Base-by-base conservation (phyloP, 2,797 vertebrate species). In the Rhyacichthys aspro region DNA sequence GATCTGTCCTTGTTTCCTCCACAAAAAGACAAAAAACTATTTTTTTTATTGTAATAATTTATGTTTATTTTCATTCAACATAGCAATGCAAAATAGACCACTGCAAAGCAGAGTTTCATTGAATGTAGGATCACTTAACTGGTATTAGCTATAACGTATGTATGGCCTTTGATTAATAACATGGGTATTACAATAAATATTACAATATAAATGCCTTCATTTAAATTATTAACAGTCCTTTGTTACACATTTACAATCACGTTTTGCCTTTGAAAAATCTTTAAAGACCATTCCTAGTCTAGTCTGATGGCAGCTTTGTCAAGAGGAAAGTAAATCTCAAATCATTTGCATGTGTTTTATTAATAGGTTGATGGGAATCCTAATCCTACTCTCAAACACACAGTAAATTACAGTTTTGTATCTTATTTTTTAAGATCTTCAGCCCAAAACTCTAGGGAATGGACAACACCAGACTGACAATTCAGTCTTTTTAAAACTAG, bases 221-320 rank as follows among this genome's bases (percentile, higher is more conserved):
- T 90, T 89, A 49, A 84, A 88, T 78, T 91, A 91, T 90, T 90
- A 90, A 91, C 90, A 91, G 84, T 91, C 84, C 83, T 90, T 91
- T 90, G 85, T 88, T 90, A 91, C 90, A 91, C 85, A 91, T 91
- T 78, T 91, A 91, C 89, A 91, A 74, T 88, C 82, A 70, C 65
- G 59, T 78, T 86, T 73, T 71, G 48, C 79, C 73, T 73, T 33
- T 78, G 81, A 62, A 84, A 86, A 88, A 70, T 52, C 58, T 64
- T 76, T 58, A 73, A 41, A 57, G 66, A 75, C 44, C 61, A 9
- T 67, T 69, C 45, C 9, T 41, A 61, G 43, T 78, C 59, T 67
- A 56, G 42, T 76, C 57, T 57, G 67, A 76, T 60, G 60, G 62
- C 36, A 63, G 11, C 15, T 78, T 59, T 58, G 59, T 72, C n/a